Evolutionary conservation across 2,797 vertebrate genomes (phyloP), one percentile per base, ranked within the genome.

Genomic region (Cuculus canorus): DNA sequence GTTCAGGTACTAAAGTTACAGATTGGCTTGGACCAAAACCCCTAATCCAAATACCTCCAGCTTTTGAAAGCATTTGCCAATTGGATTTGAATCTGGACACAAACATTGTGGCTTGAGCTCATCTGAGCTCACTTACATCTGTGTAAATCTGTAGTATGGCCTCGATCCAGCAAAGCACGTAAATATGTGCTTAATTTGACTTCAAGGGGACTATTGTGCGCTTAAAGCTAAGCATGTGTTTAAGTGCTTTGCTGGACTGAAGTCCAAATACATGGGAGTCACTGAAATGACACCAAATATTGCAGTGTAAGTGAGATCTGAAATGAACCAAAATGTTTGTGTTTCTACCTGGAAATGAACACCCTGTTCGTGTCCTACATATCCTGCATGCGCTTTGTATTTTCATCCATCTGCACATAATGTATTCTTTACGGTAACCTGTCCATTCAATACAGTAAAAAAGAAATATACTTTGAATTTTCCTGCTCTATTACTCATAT

Each of bases 61-160:
- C 94, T 96, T 95, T 97, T 95, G 94, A 96, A 96, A 96, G 94
- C 88, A 72, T 94, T 97, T 97, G 96, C 95, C 96, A 97, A 96
- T 95, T 97, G 95, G 96, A 97, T 96, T 96, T 97, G 88, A 90
- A 93, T 96, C 95, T 96, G 96, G 96, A 96, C 96, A 96, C 96
- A 95, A 95, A 96, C 90, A 95, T 94, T 96, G 95, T 96, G 95
- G 96, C 96, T 96, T 96, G 94, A 96, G 96, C 94, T 96, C 96
- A 97, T 97, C 96, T 96, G 96, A 97, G 96, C 93, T 97, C 95
- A 89, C 96, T 97, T 96, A 97, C 96, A 96, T 96, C 96, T 96
- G 96, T 95, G 96, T 96, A 97, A 97, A 96, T 96, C 96, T 96
- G 96, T 95, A 96, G 94, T 93, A 95, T 97, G 96, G 96, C 96